Conservation (phyloP, 2,113 vertebrate genomes). For the Isurus oxyrinchus region DNA sequence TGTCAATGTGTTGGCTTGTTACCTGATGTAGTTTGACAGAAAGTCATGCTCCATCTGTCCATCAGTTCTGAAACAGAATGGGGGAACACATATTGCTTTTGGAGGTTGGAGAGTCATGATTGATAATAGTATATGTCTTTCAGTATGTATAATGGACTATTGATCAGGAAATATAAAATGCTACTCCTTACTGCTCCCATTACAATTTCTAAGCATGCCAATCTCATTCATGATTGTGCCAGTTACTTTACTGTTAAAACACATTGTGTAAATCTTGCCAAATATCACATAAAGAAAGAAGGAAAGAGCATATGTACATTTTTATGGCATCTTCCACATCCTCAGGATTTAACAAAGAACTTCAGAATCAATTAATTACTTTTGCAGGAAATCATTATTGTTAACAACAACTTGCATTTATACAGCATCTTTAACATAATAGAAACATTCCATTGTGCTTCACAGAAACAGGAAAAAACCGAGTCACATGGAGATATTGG, state of each 20-base stretch:
- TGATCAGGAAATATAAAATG: not conserved
- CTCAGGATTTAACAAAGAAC: not conserved
- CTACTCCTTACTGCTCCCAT: not conserved
- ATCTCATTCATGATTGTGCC: not conserved
- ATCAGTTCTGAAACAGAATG: not conserved
- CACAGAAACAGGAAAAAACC: too few species aligned
- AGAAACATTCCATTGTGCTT: not conserved
- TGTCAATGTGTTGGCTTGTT: not conserved
- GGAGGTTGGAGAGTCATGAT: not conserved
- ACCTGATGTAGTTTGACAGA: not conserved
- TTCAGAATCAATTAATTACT: not conserved
- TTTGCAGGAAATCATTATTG: not conserved
- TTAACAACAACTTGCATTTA: not conserved
- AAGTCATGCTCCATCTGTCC: not conserved
- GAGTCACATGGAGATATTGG: not conserved
- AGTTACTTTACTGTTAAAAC: not conserved
- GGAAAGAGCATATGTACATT: not conserved
- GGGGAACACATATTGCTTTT: not conserved
- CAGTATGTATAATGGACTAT: not conserved
- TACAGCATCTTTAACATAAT: not conserved
- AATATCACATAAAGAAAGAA: not conserved
- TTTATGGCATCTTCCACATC: not conserved
- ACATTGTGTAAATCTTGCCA: not conserved
- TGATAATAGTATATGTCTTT: not conserved
- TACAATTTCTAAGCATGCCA: not conserved